Evolutionary conservation across 2,888 invertebrate genomes (phyloP).

Genomic region (Drosophila eohydei): DNA sequence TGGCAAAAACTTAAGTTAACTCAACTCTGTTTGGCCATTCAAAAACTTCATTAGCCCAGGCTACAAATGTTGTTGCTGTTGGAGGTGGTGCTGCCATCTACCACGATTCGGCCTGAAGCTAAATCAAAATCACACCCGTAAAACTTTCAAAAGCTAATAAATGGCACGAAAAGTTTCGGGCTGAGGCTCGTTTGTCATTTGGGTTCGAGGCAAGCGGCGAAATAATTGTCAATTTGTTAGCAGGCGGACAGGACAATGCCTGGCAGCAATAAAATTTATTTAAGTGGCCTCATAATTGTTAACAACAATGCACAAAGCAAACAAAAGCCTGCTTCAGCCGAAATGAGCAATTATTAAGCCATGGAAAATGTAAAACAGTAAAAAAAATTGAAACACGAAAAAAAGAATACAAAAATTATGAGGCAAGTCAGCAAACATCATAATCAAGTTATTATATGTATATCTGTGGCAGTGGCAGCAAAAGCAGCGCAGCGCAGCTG

Average conservation of each 20-base stretch:
- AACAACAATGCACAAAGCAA: slow-evolving; percentile 49
- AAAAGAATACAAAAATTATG: slow-evolving; percentile 17
- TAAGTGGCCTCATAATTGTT: slow-evolving; percentile 77
- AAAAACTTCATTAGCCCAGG: slow-evolving; percentile 50
- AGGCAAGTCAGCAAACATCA: slow-evolving; percentile 63
- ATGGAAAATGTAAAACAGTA: slow-evolving; percentile 67
- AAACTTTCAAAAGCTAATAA: slow-evolving; percentile 72
- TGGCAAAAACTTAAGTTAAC: slow-evolving; percentile 34
- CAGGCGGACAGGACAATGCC: slow-evolving; percentile 55
- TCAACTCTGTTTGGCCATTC: slow-evolving; percentile 41
- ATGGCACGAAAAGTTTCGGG: slow-evolving; percentile 69
- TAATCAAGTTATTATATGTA: slow-evolving; percentile 63
- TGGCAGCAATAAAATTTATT: slow-evolving; percentile 75
- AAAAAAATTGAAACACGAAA: slow-evolving; percentile 2
- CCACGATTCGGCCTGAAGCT: slow-evolving; percentile 49
- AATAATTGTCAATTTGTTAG: slow-evolving; percentile 75
- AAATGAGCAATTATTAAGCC: slow-evolving; percentile 78
- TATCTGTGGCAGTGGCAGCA: slow-evolving; percentile 11
- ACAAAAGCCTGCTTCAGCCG: slow-evolving; percentile 72
- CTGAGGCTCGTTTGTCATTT: slow-evolving; percentile 69
- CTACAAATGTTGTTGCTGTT: slow-evolving; percentile 9
- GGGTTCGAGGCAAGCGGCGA: slow-evolving; percentile 45
- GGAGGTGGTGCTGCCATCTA: slow-evolving; percentile 19
- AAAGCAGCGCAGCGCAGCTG: slow-evolving; percentile 14
- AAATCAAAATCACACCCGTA: slow-evolving; percentile 72